Evolutionary conservation across 2,797 vertebrate genomes (phyloP), one percentile per base, ranked within the genome.

Genomic region (Poeciliopsis presidionis): DNA sequence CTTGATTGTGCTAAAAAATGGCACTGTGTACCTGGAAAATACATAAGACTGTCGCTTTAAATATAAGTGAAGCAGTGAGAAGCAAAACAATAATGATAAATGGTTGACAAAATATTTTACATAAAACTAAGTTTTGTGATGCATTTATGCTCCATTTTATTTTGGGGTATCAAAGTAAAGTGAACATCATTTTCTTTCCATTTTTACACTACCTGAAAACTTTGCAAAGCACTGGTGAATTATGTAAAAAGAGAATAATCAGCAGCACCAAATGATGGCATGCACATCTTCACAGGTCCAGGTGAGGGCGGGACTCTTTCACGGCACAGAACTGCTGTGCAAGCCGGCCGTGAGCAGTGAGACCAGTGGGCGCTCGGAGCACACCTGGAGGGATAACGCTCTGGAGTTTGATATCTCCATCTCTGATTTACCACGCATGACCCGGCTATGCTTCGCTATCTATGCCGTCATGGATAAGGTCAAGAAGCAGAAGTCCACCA

Each of bases 401-500:
- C 90, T 99, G 75, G 98, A 99, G 91, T 99, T 99, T 79, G 98
- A 99, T 75, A 97, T 99, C 86, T 90, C 95, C 1, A 95, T 97
- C 69, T 96, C 96, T 5, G 98, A 99, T 82, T 95, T 99, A 75
- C 98, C 98, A 2, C 97, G 98, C 85, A 99, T 99, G 98, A 96
- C 98, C 70, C 97, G 98, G 91, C 97, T 99, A 88, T 99, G 98
- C 94, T 96, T 99, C 72, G 97, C 97, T 46, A 93, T 99, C 84
- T 99, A 99, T 59, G 97, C 97, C 30, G 94, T 99, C 90, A 97
- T 97, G 96, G 97, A 99, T 90, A 99, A 99, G 93, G 96, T 96
- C 83, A 99, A 98, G 94, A 98, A 97, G 73, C 97, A 98, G 81
- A 99, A 97, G 88, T 97, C 97, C 78, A 97, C 97, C 84, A 99